Evolutionary conservation across 2,888 invertebrate species (phyloP).

Genomic region (Cistogaster globosa): DNA sequence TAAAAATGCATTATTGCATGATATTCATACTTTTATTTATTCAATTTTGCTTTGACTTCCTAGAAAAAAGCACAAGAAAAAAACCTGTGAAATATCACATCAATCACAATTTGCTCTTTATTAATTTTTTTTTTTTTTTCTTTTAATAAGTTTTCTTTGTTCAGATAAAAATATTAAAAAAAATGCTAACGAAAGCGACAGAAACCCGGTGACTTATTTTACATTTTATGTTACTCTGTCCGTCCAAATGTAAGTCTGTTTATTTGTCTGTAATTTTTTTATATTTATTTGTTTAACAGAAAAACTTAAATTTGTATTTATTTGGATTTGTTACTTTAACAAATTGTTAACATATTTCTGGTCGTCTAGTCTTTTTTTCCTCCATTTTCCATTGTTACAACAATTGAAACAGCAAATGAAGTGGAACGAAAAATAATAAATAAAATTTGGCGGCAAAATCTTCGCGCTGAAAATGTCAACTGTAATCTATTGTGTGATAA

Average conservation of each 20-base stretch:
- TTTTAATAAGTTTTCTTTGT: conserved; percentile 45
- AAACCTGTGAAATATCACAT: conserved; percentile 50
- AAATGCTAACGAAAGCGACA: conserved; percentile 46
- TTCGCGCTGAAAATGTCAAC: conserved; percentile 70
- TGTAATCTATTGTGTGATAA: conserved; percentile 68
- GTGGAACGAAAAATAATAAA: conserved; percentile 48
- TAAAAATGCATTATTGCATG: conserved; percentile 22
- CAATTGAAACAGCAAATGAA: conserved; percentile 6
- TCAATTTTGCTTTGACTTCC: conserved; percentile 48
- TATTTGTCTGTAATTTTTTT: conserved; percentile 43
- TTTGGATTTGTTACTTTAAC: conserved; percentile 65
- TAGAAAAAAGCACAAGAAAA: conserved; percentile 25
- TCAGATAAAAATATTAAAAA: conserved; percentile 7
- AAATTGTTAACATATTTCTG: conserved; percentile 65
- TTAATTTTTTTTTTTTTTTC: background rate
- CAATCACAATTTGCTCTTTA: conserved; percentile 41
- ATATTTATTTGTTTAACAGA: conserved; percentile 20
- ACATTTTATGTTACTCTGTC: conserved; percentile 42
- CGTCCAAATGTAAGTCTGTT: background rate
- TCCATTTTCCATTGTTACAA: conserved; percentile 42
- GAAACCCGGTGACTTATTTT: conserved; percentile 71
- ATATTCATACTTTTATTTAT: conserved; percentile 32
- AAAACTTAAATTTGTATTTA: conserved; percentile 23
- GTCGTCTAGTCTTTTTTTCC: background rate
- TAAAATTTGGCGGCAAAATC: conserved; percentile 67